phyloP scores from a whole-genome alignment of 2,888 invertebrate genomes.

The Graphium colonna region DNA sequence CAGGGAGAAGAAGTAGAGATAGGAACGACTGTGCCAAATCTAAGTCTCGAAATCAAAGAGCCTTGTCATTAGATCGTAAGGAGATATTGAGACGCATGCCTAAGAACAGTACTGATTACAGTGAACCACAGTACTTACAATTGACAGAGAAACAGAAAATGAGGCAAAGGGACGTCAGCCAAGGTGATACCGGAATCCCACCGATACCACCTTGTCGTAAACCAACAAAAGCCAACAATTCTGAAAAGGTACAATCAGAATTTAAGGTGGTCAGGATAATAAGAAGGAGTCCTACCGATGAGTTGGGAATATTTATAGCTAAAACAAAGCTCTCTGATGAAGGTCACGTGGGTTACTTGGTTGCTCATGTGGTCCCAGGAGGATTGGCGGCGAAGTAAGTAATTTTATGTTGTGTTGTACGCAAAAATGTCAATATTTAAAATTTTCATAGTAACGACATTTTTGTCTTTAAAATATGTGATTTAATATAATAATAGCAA shows the following conservation, averaged over 20 bases:
- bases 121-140: slow-evolving; percentile 68
- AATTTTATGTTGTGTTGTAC: too few species aligned
- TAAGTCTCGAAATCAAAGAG: slow-evolving; percentile 69
- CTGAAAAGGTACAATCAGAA: slow-evolving; percentile 54
- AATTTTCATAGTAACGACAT: too few species aligned
- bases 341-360: slow-evolving; percentile 83
- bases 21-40: slow-evolving; percentile 56
- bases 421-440: too few species aligned
- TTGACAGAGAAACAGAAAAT: slow-evolving; percentile 74
- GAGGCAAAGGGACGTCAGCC: slow-evolving; percentile 65
- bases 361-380: slow-evolving; percentile 85
- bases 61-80: slow-evolving; percentile 77
- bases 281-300: slow-evolving; percentile 79
- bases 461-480: too few species aligned
- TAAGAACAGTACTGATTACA: slow-evolving; percentile 55
- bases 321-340: slow-evolving; percentile 82
- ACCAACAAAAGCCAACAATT: slow-evolving; percentile 48
- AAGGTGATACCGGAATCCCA: slow-evolving; percentile 66
- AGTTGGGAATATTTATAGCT: slow-evolving; percentile 86
- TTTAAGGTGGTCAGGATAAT: slow-evolving; percentile 79
- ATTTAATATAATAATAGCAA: too few species aligned
- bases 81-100: slow-evolving; percentile 75
- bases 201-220: slow-evolving; percentile 73
- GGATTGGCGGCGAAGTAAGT: slow-evolving; percentile 84
- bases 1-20: slow-evolving; percentile 65